Base-by-base conservation (phyloP, 2,888 invertebrate species). In the Stegana nigrithorax region DNA sequence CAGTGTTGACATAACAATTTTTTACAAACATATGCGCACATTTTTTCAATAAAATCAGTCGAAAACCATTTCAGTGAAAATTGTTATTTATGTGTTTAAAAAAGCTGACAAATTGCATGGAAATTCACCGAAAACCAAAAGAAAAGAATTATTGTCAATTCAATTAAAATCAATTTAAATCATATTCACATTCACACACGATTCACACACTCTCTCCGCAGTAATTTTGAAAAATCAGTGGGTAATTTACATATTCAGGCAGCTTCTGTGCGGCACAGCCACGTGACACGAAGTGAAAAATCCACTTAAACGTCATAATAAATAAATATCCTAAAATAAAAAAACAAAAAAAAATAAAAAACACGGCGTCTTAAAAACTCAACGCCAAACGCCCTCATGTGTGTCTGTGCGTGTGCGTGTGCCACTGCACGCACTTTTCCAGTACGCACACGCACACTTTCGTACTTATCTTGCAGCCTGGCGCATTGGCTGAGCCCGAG, bases 231-330 rank as follows among this genome's bases (percentile, higher is more conserved):
- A n/a, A 44, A 44, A 44, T 17, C 44, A n/a, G 14, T 44, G 44
- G 19, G 4, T 44, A 14, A 44, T 44, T 44, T 44, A 44, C 44
- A 44, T 44, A 17, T 17, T 4, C 4, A 14, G 17, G 25, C 21
- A 12, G 7, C 25, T 50, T 23, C n/a, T 50, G 10, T 50, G 23
- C 44, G n/a, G 4, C 14, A 14, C 8, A 44, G 44, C 17, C 63
- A 68, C 71, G 75, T 73, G 68, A 57, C 12, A 51, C 67, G 71
- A 73, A 73, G 78, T 80, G 78, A 70, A 72, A 79, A 79, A 80
- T 71, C 68, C 78, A 79, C 78, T 78, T 75, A 78, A 75, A 69
- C 70, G 76, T 68, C 69, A 72, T 68, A 68, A 78, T 81, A 78
- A 81, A 55, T 67, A 67, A 69, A 78, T 70, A 66, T 68, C 59